Base-by-base conservation (phyloP, 1,140 invertebrate genomes). In the Anthonomus grandis region DNA sequence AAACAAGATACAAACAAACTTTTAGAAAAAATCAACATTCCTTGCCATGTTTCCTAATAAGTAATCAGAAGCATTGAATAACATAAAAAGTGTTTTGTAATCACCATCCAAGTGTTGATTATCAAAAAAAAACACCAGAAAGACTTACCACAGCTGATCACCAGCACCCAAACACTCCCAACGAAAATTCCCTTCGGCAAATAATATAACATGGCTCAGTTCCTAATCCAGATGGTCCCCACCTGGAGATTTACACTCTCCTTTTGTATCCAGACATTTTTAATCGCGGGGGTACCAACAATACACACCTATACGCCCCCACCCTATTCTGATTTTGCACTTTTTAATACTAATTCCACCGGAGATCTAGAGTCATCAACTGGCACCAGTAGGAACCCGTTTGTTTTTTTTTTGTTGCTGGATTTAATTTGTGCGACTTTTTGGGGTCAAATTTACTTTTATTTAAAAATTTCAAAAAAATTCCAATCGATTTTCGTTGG, bases 211-310 rank as follows among this genome's bases (percentile, higher is more conserved):
- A 21, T 19, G 4, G 12, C 8, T 9, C n/a, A 3, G n/a, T n/a
- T 13, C 18, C 25, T n/a, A 17, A 41, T 13, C 10, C 36, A 34
- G 45, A 41, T 48, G 19, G 13, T 25, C 3, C 10, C 21, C 45
- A 48, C 54, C 19, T 41, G 6, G 15, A 4, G 27, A 25, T 13
- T 27, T 34, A 54, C 21, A 25, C 54, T 57, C 46, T 57, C 46
- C 54, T 57, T 37, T 57, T 57, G 46, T 57, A 57, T 17, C 36
- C 47, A 13, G 9, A 46, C 52, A 54, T 54, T 54, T 45, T 45
- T 34, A 34, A 15, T 15, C 38, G 17, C 17, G 17, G 17, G 17
- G 18, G 6, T 23, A n/a, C 25, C 34, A 51, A 39, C 17, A 9
- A 25, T 13, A 17, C 12, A 1, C 25, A 42, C 22, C 25, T 46